These are phyloP conservation scores for Phrynosoma platyrhinos DNA, from an alignment of 2,113 vertebrate species.

Conservation along the genomic window DNA sequence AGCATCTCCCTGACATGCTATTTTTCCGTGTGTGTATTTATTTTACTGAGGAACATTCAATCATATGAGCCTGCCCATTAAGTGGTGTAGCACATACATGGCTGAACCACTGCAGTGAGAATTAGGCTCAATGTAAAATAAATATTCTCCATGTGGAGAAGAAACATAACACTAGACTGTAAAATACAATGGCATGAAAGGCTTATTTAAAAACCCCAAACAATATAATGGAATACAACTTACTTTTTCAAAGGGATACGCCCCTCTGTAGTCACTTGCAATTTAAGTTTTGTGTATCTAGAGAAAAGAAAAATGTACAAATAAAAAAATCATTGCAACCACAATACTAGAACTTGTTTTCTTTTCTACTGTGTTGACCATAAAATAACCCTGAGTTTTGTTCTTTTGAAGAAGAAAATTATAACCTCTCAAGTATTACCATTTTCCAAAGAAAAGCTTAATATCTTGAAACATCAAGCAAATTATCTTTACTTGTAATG, in stretches of 20 bases:
- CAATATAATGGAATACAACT: constrained; percentile 58
- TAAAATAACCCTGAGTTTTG: neutral
- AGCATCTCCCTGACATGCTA: neutral
- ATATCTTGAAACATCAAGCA: constrained; percentile 11
- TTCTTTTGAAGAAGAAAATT: constrained; percentile 3
- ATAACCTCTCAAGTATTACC: neutral
- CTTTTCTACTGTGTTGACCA: constrained; percentile 28
- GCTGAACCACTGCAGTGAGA: neutral
- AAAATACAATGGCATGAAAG: neutral
- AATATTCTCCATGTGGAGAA: neutral
- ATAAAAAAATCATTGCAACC: neutral
- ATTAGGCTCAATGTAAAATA: fast-evolving
- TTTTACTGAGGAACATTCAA: neutral
- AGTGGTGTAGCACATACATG: neutral
- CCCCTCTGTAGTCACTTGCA: constrained; percentile 95
- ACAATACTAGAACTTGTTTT: neutral
- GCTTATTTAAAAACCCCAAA: neutral
- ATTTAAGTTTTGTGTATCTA: constrained; percentile 93
- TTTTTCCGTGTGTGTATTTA: neutral
- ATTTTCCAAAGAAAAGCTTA: constrained; percentile 7
- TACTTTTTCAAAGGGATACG: constrained; percentile 97
- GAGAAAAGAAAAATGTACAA: constrained; percentile 47
- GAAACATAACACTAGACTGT: neutral
- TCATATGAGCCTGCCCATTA: neutral
- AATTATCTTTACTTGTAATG: constrained; percentile 8